These are phyloP conservation scores for Xylocampa areola DNA, from an alignment of 2,888 invertebrate species.

Conservation along the genomic window DNA sequence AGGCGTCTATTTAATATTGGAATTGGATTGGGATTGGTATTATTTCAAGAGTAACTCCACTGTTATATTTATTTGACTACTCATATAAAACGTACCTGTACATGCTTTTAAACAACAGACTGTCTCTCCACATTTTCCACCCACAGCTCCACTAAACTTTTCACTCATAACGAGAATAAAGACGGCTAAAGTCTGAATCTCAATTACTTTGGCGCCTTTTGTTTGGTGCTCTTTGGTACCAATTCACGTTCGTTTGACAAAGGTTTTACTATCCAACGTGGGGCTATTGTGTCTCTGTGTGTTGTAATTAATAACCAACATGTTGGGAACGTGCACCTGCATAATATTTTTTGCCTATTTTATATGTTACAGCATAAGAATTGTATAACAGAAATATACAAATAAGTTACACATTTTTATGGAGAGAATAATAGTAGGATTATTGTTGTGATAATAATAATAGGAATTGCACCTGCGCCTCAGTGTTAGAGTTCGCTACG, in stretches of 20 bases:
- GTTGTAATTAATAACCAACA: constrained; percentile 22
- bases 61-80: too few species aligned
- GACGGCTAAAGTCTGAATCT: constrained; percentile 17
- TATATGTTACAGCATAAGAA: constrained; percentile 1
- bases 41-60: too few species aligned
- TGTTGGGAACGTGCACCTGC: constrained; percentile 6
- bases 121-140: background rate
- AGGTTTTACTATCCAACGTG: constrained; percentile 1
- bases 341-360: constrained; percentile 3
- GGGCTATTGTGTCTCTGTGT: constrained; percentile 14
- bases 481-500: too few species aligned
- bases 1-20: too few species aligned
- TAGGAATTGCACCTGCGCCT: too few species aligned
- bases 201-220: constrained; percentile 30
- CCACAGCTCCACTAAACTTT: constrained; percentile 2
- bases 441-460: too few species aligned
- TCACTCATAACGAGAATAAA: constrained; percentile 20
- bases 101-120: too few species aligned
- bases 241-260: constrained; percentile 25
- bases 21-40: too few species aligned
- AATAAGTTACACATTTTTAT: too few species aligned
- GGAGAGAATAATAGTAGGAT: too few species aligned
- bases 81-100: too few species aligned
- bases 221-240: constrained; percentile 20
- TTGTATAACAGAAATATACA: background rate